phyloP scores from a whole-genome alignment of 2,797 vertebrate genomes.

The Poecilia gillii region DNA sequence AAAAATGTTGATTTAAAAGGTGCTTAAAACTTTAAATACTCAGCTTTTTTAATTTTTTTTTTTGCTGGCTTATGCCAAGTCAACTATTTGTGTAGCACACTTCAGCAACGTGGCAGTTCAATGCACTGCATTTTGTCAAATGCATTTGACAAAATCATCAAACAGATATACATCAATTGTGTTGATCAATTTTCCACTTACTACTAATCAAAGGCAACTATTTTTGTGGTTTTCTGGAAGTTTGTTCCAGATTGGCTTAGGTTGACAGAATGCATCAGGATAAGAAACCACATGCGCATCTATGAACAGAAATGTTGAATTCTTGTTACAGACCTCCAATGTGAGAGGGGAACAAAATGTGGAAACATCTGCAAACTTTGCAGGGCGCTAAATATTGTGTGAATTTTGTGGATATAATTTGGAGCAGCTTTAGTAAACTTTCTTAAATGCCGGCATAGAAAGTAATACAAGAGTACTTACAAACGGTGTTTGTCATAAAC shows the following conservation, averaged over 20 bases:
- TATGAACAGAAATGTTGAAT: not conserved
- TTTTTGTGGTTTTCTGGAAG: too few relatives aligned
- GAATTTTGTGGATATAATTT: not conserved
- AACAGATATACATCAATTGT: too few relatives aligned
- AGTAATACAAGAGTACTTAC: constrained; percentile 18
- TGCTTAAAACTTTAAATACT: not conserved
- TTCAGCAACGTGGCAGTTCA: too few relatives aligned
- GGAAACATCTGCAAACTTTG: not conserved
- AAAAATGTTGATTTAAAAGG: not conserved
- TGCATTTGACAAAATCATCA: too few relatives aligned
- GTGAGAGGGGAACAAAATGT: not conserved
- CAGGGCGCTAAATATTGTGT: not conserved
- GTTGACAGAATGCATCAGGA: not conserved
- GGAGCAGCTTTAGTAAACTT: not conserved
- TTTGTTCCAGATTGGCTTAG: too few relatives aligned
- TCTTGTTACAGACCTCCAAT: not conserved
- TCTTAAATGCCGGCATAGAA: not conserved
- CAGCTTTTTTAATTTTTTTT: constrained; percentile 7
- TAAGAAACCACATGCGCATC: not conserved
- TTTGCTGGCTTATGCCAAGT: constrained; percentile 1
- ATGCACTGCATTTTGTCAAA: too few relatives aligned
- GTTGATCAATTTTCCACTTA: too few relatives aligned
- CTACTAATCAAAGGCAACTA: too few relatives aligned
- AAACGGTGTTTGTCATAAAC: constrained; percentile 39
- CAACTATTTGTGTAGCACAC: too few relatives aligned